Conservation (phyloP, 2,113 vertebrate species). For the Nymphicus hollandicus region DNA sequence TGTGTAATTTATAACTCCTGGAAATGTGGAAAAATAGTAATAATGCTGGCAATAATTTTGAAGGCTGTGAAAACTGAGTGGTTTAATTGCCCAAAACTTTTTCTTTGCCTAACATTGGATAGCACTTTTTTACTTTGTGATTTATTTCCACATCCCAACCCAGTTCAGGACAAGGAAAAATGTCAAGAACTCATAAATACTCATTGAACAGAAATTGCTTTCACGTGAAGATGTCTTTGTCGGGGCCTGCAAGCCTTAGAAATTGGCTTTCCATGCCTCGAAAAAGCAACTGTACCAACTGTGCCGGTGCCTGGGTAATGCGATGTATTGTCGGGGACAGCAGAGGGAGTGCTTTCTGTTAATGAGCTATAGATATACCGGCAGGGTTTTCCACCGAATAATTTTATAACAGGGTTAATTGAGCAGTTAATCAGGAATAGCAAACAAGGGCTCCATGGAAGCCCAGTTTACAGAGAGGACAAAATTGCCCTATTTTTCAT, state of each 20-base stretch:
- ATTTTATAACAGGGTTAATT: constrained; percentile 53
- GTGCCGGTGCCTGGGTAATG: not conserved
- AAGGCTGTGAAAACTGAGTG: not conserved
- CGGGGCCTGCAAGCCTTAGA: not conserved
- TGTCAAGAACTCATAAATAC: not conserved
- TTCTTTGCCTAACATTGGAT: not conserved
- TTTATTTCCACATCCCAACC: not conserved
- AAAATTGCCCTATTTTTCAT: constrained; percentile 69
- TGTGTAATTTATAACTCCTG: not conserved
- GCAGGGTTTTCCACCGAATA: constrained; percentile 31
- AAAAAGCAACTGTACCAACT: not conserved
- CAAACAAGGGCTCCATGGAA: constrained; percentile 56
- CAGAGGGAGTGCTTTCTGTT: constrained; percentile 21
- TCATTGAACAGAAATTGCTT: not conserved
- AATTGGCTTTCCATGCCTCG: not conserved
- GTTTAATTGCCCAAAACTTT: not conserved
- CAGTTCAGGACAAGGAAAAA: not conserved
- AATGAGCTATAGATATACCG: constrained; percentile 17
- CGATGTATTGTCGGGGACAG: not conserved
- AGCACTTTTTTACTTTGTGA: not conserved
- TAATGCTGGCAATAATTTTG: not conserved
- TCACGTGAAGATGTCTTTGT: not conserved
- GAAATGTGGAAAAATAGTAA: not conserved
- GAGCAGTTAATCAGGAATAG: constrained; percentile 65
- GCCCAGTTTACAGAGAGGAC: constrained; percentile 45